Base-by-base conservation (phyloP, 2,113 vertebrate genomes). In the Lamprologus callipterus region DNA sequence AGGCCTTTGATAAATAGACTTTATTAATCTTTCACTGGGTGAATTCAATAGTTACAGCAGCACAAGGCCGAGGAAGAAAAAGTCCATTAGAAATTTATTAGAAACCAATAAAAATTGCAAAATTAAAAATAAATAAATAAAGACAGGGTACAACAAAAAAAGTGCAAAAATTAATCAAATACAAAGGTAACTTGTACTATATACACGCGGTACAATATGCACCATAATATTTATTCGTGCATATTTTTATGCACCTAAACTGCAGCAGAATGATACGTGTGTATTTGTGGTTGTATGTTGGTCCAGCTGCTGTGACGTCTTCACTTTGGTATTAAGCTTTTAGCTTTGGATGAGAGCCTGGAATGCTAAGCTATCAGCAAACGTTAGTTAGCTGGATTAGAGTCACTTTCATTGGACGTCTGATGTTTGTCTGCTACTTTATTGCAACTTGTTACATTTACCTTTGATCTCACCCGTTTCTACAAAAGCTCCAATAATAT, bases 381-480 rank as follows among this genome's bases (percentile, higher is more conserved):
- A n/a, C n/a, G n/a, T n/a, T n/a, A n/a, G n/a, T n/a, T n/a, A n/a
- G n/a, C 28, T 33, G 16, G 58, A 19, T 7, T 63, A 33, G 9
- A 4, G 3, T 63, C 28, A 19, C 16, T 63, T 33, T 33, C 58
- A 33, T 1, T 33, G 58, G 58, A 63, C 9, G 1, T 63, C 58
- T 63, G 58, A 35, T 35, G 58, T 35, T 35, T 63, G 31, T 63
- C 58, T 63, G 17, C 58, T 68, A 16, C 6, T 21, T 73, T 45
- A 26, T 73, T 40, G 28, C 28, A 73, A 16, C 40, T 16, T 42
- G 23, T 42, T 9, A 70, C 12, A 1, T 70, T 42, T 0, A 45
- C 2, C 37, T 16, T 7, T 0, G 21, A 47, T 45, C 37, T 26
- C 21, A 9, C 40, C 3, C 0, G 68, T 45, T 73, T 42, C 35